Conservation (phyloP, 1,140 invertebrate species). For the Neocloeon triangulifer region DNA sequence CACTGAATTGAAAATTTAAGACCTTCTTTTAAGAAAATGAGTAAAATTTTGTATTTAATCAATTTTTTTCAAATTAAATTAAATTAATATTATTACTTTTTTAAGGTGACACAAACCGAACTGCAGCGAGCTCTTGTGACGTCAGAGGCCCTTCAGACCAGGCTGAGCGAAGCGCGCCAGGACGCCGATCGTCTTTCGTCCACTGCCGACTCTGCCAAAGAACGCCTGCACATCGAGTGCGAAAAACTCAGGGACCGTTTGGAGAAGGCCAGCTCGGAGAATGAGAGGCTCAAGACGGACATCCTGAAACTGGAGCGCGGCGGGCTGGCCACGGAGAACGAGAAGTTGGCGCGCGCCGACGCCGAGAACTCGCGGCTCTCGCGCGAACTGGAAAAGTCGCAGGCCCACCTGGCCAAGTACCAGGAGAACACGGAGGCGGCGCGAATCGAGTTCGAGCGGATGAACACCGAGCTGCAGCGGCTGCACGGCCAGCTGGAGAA, state of each 20-base stretch:
- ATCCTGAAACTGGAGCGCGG: neutral
- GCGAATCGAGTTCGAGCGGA: slow-evolving; percentile 59
- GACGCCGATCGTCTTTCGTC: too few species aligned
- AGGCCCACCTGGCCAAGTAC: slow-evolving; percentile 54
- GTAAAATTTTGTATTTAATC: too few species aligned
- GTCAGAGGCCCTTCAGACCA: slow-evolving; percentile 27
- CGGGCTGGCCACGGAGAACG: slow-evolving; percentile 1
- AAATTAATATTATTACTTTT: too few species aligned
- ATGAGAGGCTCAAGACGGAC: slow-evolving; percentile 10
- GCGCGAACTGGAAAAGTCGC: slow-evolving; percentile 68
- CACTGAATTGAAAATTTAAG: too few species aligned
- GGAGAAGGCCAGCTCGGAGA: slow-evolving; percentile 14
- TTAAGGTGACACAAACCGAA: slow-evolving; percentile 48
- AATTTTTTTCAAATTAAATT: too few species aligned
- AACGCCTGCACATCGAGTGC: slow-evolving; percentile 12
- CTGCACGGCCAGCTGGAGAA: slow-evolving; percentile 53
- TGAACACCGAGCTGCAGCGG: slow-evolving; percentile 51
- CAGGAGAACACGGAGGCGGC: slow-evolving; percentile 54
- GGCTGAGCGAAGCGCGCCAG: slow-evolving; percentile 41
- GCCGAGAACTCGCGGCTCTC: slow-evolving; percentile 60
- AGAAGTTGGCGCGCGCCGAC: slow-evolving; percentile 33
- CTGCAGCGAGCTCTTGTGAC: slow-evolving; percentile 39
- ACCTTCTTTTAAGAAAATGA: too few species aligned
- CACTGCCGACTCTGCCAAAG: slow-evolving; percentile 12
- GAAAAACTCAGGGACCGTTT: slow-evolving; percentile 14